Evolutionary conservation across 2,797 vertebrate genomes (phyloP).

Genomic region (Euthynnus affinis): DNA sequence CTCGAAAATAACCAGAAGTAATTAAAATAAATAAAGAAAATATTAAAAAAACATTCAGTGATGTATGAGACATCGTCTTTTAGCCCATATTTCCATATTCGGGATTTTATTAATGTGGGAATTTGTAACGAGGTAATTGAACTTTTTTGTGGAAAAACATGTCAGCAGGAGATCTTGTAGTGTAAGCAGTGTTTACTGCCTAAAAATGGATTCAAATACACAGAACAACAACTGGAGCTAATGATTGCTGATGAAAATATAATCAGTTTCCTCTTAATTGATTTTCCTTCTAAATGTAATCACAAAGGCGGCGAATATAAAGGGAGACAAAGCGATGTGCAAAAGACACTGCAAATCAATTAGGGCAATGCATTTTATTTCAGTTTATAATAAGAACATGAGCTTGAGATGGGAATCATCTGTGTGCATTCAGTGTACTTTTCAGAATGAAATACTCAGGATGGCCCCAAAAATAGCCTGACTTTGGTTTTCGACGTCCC

Average conservation of each 20-base stretch:
- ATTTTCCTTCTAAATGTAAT: neutral
- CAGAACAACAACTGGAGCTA: neutral
- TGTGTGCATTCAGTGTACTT: constrained; percentile 47
- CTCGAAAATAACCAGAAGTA: no score
- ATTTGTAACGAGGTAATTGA: no score
- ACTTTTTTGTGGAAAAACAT: no score
- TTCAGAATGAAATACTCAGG: constrained; percentile 54
- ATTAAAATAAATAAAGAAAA: no score
- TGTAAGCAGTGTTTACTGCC: neutral
- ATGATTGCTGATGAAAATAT: no score
- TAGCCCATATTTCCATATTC: no score
- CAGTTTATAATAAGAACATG: constrained; percentile 16
- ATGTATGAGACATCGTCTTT: no score
- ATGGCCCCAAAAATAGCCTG: constrained; percentile 56
- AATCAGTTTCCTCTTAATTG: neutral
- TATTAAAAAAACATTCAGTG: no score
- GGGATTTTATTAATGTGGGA: no score
- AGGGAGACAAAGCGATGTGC: neutral
- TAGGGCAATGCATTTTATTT: neutral
- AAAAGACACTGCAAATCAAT: neutral
- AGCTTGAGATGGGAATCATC: constrained; percentile 55
- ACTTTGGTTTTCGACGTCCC: constrained; percentile 49
- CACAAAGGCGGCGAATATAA: neutral
- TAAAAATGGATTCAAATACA: neutral
- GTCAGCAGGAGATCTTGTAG: neutral